Conservation (phyloP, 2,888 invertebrate genomes). For the Thera obeliscata region DNA sequence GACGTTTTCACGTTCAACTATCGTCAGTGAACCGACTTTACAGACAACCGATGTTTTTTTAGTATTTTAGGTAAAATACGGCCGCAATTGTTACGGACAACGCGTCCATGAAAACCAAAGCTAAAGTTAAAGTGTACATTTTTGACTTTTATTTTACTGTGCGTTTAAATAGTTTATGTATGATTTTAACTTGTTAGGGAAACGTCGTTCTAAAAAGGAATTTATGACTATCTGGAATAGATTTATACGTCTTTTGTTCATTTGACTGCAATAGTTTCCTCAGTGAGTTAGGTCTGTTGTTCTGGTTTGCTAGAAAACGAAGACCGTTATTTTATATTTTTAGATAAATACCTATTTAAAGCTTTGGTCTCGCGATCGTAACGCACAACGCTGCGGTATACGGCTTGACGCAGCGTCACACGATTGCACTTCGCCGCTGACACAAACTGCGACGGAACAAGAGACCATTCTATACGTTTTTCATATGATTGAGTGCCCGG, state of each 20-base stretch:
- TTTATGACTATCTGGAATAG: slow-evolving; percentile 26
- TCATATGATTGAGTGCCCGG: no score
- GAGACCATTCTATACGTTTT: no score
- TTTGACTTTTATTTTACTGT: slow-evolving; percentile 3
- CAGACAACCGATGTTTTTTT: no score
- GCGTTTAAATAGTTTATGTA: not conserved
- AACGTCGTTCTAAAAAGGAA: slow-evolving; percentile 17
- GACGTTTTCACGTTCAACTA: no score
- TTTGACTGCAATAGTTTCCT: slow-evolving; percentile 11
- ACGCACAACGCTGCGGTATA: no score
- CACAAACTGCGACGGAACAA: no score
- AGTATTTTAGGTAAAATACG: not conserved
- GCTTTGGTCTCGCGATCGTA: no score
- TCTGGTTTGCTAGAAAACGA: not conserved
- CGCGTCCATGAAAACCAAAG: not conserved
- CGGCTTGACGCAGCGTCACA: no score
- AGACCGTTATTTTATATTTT: not conserved
- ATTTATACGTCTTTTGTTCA: slow-evolving; percentile 17
- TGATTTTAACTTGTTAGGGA: slow-evolving; percentile 8
- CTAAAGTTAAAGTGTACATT: not conserved
- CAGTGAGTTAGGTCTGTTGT: slow-evolving; percentile 10
- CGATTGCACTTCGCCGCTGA: no score
- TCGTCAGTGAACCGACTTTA: no score
- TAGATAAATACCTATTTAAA: no score
- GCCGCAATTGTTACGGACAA: not conserved